Conservation (phyloP, 2,797 vertebrate species). For the Crocodylus rhombifer region DNA sequence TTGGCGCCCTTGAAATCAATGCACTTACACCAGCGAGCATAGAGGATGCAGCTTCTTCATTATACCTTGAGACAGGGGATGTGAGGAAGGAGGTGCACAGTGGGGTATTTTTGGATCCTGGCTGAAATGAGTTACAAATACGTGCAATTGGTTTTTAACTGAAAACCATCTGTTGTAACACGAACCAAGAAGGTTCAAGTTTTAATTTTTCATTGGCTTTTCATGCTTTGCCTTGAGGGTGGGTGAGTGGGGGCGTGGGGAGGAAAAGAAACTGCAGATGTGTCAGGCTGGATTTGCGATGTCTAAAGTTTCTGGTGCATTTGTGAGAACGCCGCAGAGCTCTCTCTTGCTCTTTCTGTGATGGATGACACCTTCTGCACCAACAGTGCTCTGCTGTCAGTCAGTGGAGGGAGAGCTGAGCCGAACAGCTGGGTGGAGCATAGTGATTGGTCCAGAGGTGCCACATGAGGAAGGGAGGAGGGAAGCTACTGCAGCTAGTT, state of each 20-base stretch:
- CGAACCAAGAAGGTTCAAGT: not conserved
- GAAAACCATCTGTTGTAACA: not conserved
- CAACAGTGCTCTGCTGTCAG: slow-evolving; percentile 69
- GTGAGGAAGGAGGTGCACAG: not conserved
- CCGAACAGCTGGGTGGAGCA: slow-evolving; percentile 57
- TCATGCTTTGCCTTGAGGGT: not conserved
- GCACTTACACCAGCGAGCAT: rapidly evolving
- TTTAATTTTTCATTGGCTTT: not conserved
- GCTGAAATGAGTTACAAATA: not conserved
- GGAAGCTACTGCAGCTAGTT: slow-evolving; percentile 62
- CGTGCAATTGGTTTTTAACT: not conserved
- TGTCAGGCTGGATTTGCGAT: not conserved
- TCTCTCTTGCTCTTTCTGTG: slow-evolving; percentile 47
- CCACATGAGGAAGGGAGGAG: slow-evolving; percentile 50
- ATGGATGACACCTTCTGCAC: slow-evolving; percentile 76
- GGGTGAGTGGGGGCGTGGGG: not conserved
- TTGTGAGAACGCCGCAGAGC: slow-evolving; percentile 20
- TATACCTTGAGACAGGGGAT: not conserved
- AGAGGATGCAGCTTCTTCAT: not conserved
- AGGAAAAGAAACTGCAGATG: not conserved
- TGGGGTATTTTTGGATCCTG: not conserved
- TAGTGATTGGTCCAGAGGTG: slow-evolving; percentile 51
- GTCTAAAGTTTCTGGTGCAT: slow-evolving; percentile 32
- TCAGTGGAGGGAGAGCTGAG: slow-evolving; percentile 56
- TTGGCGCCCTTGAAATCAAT: not conserved